Base-by-base conservation (phyloP, 2,888 invertebrate species). In the Athripsodes cinereus region DNA sequence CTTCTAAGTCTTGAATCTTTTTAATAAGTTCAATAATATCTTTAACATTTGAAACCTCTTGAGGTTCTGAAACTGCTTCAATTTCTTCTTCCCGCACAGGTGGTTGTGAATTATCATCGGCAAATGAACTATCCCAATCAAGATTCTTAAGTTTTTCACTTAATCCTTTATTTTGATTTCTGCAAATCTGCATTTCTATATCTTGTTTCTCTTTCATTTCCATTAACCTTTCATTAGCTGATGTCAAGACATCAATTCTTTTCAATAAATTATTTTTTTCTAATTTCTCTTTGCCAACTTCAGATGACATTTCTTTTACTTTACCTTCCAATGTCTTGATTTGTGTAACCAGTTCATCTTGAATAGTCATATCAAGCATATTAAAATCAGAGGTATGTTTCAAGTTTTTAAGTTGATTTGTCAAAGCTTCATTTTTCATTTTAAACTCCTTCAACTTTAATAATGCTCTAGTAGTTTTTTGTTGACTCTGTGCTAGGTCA, bases 381-480 rank as follows among this genome's bases (percentile, higher is more conserved):
- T 82, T 81, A 50, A 83, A 77, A 56, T 78, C 74, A 16, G 78
- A 75, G 49, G 79, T 66, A 53, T 81, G 77, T 65, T 78, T 79
- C 34, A 76, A 75, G 21, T 76, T 70, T 65, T 78, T 80, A 58
- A 82, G 66, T 69, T 84, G 81, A 57, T 78, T 78, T 11, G 73
- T 72, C 35, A 86, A 69, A 64, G 79, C 75, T 35, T 87, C 87
- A 67, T 86, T 82, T 61, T 81, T 82, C 1, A 74, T 72, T 71
- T 93, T 94, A 55, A 91, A 82, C 68, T 91, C 88, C 71, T 92
- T 94, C 47, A 94, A 73, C 71, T 92, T 94, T 67, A 88, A 88
- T 65, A 94, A 75, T 64, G 92, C 80, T 74, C 91, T 93, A 1
- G 84, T 82, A 26, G 86, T 83, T 69, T 91, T 91, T 0, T 84